Evolutionary conservation across 2,888 invertebrate species (phyloP).

Genomic region (Tenodera sinensis): DNA sequence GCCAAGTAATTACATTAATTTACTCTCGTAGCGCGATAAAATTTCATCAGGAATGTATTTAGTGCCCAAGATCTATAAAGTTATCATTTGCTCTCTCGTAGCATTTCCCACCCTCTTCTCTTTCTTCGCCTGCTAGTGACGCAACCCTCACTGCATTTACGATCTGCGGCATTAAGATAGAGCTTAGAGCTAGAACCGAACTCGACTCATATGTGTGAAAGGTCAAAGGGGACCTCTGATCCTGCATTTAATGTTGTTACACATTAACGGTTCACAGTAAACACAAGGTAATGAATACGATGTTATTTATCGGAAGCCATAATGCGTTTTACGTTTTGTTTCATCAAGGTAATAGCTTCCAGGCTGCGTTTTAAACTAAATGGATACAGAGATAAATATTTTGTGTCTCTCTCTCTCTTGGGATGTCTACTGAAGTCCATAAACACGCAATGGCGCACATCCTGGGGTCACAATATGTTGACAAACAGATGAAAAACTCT

Average conservation of each 20-base stretch:
- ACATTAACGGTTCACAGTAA: neutral
- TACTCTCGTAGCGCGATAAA: neutral
- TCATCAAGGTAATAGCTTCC: neutral
- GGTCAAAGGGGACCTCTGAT: neutral
- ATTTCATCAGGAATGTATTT: neutral
- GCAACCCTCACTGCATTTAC: neutral
- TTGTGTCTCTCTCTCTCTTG: neutral
- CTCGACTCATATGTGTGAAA: neutral
- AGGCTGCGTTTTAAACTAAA: neutral
- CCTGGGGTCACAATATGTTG: neutral
- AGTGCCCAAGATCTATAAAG: neutral
- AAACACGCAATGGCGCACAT: neutral
- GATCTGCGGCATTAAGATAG: neutral
- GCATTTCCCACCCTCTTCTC: neutral
- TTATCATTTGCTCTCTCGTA: neutral
- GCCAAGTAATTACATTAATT: neutral
- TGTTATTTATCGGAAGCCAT: neutral
- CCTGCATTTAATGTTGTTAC: neutral
- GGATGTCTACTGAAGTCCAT: neutral
- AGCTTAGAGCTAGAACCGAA: neutral
- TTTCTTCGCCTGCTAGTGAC: neutral
- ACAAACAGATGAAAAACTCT: neutral
- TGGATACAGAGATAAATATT: neutral
- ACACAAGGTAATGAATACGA: neutral
- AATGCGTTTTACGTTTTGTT: neutral